phyloP scores from a whole-genome alignment of 2,113 vertebrate genomes.

The Actenoides hombroni region DNA sequence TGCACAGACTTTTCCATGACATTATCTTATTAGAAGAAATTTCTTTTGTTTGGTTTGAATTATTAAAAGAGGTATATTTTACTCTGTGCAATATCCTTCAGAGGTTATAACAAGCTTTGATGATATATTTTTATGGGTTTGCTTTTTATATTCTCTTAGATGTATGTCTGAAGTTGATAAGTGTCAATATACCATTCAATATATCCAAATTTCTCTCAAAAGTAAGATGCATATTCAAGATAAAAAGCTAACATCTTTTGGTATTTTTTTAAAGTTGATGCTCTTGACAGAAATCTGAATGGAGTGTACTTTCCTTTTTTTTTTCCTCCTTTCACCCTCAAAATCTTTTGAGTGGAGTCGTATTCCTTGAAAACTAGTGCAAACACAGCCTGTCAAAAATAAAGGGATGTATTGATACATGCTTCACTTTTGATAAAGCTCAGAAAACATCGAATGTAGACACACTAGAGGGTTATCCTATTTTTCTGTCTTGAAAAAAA shows the following conservation, averaged over 20 bases:
- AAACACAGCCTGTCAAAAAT: neutral
- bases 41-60: neutral
- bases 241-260: neutral
- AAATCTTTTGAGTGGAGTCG: neutral
- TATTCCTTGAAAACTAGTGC: neutral
- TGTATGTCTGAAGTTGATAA: neutral
- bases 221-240: neutral
- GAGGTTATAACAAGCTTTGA: neutral
- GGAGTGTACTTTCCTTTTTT: fast-evolving
- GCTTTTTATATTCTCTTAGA: neutral
- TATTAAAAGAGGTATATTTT: neutral
- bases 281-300: neutral
- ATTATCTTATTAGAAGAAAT: neutral
- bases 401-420: neutral
- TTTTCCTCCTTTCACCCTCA: neutral
- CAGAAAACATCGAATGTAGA: neutral
- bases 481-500: neutral
- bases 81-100: neutral
- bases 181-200: neutral
- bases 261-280: neutral
- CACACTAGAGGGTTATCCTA: neutral
- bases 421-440: neutral
- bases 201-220: neutral
- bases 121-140: neutral
- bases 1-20: neutral